Base-by-base conservation (phyloP, 2,888 invertebrate species). In the Synanthedon andrenaeformis region DNA sequence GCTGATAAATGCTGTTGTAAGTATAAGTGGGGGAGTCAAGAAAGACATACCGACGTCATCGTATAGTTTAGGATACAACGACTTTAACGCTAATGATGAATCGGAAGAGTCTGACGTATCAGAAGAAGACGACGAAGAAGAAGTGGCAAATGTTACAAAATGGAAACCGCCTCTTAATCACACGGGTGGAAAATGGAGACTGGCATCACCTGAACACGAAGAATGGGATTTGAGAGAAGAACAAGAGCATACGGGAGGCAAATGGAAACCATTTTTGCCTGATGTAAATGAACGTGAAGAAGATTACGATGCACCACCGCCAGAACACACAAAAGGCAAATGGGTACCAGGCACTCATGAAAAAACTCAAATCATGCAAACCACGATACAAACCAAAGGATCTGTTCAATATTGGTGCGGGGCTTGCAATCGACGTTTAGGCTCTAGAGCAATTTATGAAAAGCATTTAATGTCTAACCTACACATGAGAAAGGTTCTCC, bases 331-430 rank as follows among this genome's bases (percentile, higher is more conserved):
- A 0, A 91, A 91, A 71, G 94, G 94, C 0, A 96, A 96, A 84
- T 95, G 95, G 95, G 89, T 94, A 52, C 94, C 94, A 1, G 93
- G 93, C 62, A 89, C 74, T 45, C 75, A 79, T 53, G 87, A 87
- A 45, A 88, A 87, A 76, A 88, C 72, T 60, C 90, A 84, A 71
- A 90, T 78, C 54, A 89, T 79, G 88, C 88, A 80, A 67, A 89
- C 74, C 53, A 90, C 77, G 57, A 83, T 73, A 69, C 89, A 76
- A 70, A 87, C 67, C 49, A 87, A 84, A 68, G 87, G 85, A 10
- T 77, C 89, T 0, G 88, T 91, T 3, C 91, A 92, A 62, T 94
- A 92, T 72, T 94, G 94, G 94, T 95, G 95, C 69, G 92, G 92
- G 55, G 92, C 94, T 23, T 95, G 95, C 69, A 93, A 94, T 62